Base-by-base conservation (phyloP, 2,888 invertebrate species). In the Temnothorax ravouxi region DNA sequence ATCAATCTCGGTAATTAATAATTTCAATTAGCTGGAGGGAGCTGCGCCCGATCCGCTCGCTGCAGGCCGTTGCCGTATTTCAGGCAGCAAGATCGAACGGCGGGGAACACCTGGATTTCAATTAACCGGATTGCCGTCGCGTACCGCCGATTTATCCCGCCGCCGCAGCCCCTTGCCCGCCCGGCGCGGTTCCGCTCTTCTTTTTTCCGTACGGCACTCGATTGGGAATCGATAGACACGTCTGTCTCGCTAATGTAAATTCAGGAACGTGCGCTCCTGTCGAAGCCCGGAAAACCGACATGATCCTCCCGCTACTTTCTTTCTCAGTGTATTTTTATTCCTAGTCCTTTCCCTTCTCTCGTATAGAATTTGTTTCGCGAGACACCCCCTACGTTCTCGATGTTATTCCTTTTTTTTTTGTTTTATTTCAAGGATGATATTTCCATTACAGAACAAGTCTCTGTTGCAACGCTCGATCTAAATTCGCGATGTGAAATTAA, bases 81-180 rank as follows among this genome's bases (percentile, higher is more conserved):
- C 83, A 87, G 77, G 38, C 25, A 54, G 59, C 56, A 29, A 74
- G 72, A 82, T 71, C 77, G 85, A 76, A 88, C 83, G 29, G 41
- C 72, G 67, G 47, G 64, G 66, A 71, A 80, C 71, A 82, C 77
- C 83, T 86, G 83, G 85, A 85, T 90, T 89, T 85, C 90, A 89
- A 89, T 89, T 90, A 89, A 89, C 83, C 82, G 84, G 86, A 89
- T 86, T 89, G 88, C 86, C 85, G 76, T 84, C 84, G 85, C 54
- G 79, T 80, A 69, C 71, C 75, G 83, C 76, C 87, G 87, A 87
- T 88, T 83, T 88, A 76, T 81, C 61, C 66, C 21, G 25, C 61
- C 79, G 21, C 71, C 47, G 47, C 47, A 21, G n/a, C 21, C 11
- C 41, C 47, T 38, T 3, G 3, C 13, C 59, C 6, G 34, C 13